Percentiles rank a stretch among this genome's conserved stretches.
Conservation (phyloP, 2,888 invertebrate genomes). For the Mellilla xanthometata region DNA sequence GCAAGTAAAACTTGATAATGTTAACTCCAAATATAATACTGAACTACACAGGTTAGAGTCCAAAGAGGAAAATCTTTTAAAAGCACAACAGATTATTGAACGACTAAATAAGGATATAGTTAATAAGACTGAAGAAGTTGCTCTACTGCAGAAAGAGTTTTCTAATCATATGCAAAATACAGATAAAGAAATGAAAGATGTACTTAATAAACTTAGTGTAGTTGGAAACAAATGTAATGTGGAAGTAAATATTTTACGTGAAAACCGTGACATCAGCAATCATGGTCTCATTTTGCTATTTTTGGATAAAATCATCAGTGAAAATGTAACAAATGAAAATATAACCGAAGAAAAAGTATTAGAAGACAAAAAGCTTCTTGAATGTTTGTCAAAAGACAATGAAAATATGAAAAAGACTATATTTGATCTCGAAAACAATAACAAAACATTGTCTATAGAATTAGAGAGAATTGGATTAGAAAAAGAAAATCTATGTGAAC, state of each 20-base stretch:
- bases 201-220: constrained; percentile 38
- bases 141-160: constrained; percentile 26
- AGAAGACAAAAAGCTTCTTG: constrained; percentile 23
- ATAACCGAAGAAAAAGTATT: neutral
- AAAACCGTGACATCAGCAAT: constrained; percentile 26
- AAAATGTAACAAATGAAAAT: constrained; percentile 11
- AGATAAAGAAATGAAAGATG: constrained; percentile 38
- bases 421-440: constrained; percentile 40
- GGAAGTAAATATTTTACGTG: constrained; percentile 28
- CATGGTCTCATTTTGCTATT: constrained; percentile 43
- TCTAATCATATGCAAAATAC: constrained; percentile 25
- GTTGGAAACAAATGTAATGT: constrained; percentile 39
- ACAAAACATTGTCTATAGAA: constrained; percentile 28
- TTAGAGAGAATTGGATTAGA: constrained; percentile 11
- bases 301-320: constrained; percentile 46
- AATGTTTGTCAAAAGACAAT: neutral
- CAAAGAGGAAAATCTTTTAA: constrained; percentile 30
- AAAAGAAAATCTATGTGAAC: constrained; percentile 22
- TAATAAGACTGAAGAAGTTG: constrained; percentile 34
- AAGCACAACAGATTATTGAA: constrained; percentile 24
- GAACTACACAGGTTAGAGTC: constrained; percentile 35
- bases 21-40: constrained; percentile 28
- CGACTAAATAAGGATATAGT: constrained; percentile 33
- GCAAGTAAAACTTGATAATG: constrained; percentile 18
- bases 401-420: constrained; percentile 29